Base-by-base conservation (phyloP, 2,888 invertebrate species). In the Philonicus albiceps region DNA sequence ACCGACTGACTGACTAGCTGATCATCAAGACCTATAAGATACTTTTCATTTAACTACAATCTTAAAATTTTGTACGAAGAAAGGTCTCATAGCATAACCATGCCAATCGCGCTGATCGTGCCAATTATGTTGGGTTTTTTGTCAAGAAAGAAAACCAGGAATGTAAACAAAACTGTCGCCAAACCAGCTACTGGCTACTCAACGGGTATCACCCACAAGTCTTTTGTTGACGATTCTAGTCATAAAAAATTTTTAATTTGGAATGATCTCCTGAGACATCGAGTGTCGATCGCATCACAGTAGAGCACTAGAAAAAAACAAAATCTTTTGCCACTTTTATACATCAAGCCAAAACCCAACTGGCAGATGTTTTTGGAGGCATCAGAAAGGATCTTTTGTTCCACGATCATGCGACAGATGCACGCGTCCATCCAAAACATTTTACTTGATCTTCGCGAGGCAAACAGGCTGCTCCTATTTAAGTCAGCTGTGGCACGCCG, bases 401-500 rank as follows among this genome's bases (percentile, higher is more conserved):
- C 78, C 22, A 72, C 64, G 49, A 81, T 72, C 86, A 74, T 73
- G 43, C 53, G 87, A 81, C 87, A 87, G 87, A 87, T 87, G 85
- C 87, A 87, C 87, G 85, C 87, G 86, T 86, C 86, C 81, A 81
- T 75, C 30, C 19, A 73, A 64, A 80, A 19, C 64, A 22, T 53
- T 37, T 72, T 83, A 22, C 64, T 64, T 55, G 34, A 22, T 78
- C 78, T 76, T 27, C 11, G 3, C 19, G 64, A 22, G 40, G 22
- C 80, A 53, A 80, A 53, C 80, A 80, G 53, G 8, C 49, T 53
- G 22, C 53, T 78, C 40, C 64, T 34, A 85, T 37, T 64, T 27
- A 19, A 64, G 64, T 64, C 64, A 64, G 64, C 64, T 64, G 64
- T 64, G 19, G 22, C 27, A 8, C 22, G 11, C 64, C 3, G 64